phyloP scores from a whole-genome alignment of 2,113 vertebrate genomes.

The Pandion haliaetus region DNA sequence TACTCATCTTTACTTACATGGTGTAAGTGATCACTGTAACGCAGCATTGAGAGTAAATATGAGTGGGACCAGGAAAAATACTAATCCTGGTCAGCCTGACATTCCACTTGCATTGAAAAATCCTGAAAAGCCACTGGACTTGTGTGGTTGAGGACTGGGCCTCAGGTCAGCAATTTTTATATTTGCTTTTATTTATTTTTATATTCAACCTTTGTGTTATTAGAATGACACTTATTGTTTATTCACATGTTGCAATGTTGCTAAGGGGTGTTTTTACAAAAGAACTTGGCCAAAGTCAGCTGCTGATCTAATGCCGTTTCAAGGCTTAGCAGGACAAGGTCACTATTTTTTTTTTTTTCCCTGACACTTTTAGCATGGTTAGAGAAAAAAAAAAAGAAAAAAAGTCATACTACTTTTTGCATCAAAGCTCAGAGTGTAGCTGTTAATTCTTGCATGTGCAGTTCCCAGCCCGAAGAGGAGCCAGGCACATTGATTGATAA shows the following conservation, averaged over 20 bases:
- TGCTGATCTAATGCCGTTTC: neutral
- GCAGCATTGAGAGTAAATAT: fast-evolving
- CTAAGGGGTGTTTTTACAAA: constrained; percentile 26
- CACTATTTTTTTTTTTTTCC: neutral
- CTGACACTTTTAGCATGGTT: neutral
- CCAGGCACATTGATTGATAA: neutral
- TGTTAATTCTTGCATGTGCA: neutral
- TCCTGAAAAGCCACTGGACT: neutral
- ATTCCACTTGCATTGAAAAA: neutral
- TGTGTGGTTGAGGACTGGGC: neutral
- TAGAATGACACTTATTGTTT: constrained; percentile 15
- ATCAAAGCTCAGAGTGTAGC: neutral
- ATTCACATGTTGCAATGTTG: constrained; percentile 1
- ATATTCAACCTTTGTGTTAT: neutral
- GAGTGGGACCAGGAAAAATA: neutral
- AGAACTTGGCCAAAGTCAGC: constrained; percentile 7
- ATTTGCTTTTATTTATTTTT: constrained; percentile 46
- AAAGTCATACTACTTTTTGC: neutral
- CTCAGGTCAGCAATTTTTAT: neutral
- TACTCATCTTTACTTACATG: neutral
- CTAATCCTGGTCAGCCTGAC: neutral
- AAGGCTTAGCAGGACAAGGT: neutral
- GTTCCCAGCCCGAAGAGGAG: neutral
- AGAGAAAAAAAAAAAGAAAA: neutral
- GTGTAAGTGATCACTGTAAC: neutral